phyloP scores from a whole-genome alignment of 2,888 invertebrate genomes.

The Oligia latruncula region DNA sequence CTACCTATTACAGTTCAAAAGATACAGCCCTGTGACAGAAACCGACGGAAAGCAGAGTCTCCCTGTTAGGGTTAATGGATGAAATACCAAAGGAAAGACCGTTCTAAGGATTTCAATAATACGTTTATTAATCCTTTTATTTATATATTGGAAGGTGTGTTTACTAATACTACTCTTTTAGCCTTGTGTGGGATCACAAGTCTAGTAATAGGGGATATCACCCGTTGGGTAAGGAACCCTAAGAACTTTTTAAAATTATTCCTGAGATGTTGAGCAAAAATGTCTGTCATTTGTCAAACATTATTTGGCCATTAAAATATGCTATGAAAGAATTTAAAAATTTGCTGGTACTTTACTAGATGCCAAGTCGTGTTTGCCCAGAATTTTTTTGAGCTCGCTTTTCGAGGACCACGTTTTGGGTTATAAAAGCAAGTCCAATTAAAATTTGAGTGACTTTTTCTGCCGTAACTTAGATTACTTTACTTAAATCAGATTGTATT shows the following conservation, averaged over 20 bases:
- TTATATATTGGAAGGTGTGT: too few species aligned
- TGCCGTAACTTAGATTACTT: background rate
- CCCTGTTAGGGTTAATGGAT: too few species aligned
- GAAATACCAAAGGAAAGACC: too few species aligned
- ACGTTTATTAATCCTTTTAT: too few species aligned
- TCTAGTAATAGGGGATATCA: background rate
- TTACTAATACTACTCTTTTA: too few species aligned
- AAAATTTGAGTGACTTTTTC: background rate
- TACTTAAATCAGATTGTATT: too few species aligned
- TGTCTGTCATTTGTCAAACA: conserved; percentile 24
- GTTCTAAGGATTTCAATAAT: too few species aligned
- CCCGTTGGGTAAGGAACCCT: background rate
- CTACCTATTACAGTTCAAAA: background rate
- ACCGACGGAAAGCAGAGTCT: background rate
- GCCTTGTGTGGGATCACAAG: too few species aligned
- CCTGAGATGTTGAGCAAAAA: background rate
- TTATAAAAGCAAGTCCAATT: background rate
- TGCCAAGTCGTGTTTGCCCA: background rate
- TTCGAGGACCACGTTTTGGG: background rate
- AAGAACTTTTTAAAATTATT: conserved; percentile 5
- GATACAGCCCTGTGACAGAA: background rate
- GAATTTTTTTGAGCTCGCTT: background rate
- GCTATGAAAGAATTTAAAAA: conserved; percentile 12
- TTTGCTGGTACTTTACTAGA: background rate
- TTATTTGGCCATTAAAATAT: conserved; percentile 4